Evolutionary conservation across 2,113 vertebrate genomes (phyloP), one percentile per base, ranked within the genome.

Genomic region (Cinclus cinclus): DNA sequence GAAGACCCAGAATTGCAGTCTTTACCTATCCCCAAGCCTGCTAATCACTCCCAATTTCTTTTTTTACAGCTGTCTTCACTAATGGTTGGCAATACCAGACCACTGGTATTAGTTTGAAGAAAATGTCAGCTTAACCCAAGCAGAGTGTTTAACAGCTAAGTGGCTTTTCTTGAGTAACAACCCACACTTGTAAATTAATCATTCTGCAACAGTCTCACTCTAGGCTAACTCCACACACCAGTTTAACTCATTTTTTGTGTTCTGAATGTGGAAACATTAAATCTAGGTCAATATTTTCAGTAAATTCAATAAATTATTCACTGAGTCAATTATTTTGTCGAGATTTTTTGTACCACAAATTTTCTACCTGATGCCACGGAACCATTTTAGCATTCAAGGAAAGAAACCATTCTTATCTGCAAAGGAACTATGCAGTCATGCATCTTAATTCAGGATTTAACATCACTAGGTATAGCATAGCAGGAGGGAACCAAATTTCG

Each of bases 281-380:
- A 97, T 91, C 44, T 88, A 93, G 79, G 93, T 92, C 87, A 92
- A 53, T 92, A 77, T 92, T 97, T 97, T 95, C 95, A 95, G 90
- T 78, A 67, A 96, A 95, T 84, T 95, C 76, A 90, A 93, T 95
- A 96, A 97, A 94, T 95, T 95, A 91, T 97, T 96, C 82, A 96
- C 81, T n/a, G 17, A 96, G 80, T 94, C 94, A 95, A 94, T 97
- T 96, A 96, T 94, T 95, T 97, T 96, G 92, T 85, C 0, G 0
- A 88, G 62, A 62, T 89, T 55, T 94, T 95, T 88, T 79, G 82
- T 91, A 93, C 77, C 76, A 77, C 76, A 80, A 68, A n/a, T 86
- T 82, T 89, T 86, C 63, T 83, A 64, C 85, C 64, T 90, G 46
- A 35, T 89, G 77, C 70, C 44, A 69, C 0, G 1, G 41, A 81